Conservation (phyloP, 2,113 vertebrate species). For the Rhombomys opimus region DNA sequence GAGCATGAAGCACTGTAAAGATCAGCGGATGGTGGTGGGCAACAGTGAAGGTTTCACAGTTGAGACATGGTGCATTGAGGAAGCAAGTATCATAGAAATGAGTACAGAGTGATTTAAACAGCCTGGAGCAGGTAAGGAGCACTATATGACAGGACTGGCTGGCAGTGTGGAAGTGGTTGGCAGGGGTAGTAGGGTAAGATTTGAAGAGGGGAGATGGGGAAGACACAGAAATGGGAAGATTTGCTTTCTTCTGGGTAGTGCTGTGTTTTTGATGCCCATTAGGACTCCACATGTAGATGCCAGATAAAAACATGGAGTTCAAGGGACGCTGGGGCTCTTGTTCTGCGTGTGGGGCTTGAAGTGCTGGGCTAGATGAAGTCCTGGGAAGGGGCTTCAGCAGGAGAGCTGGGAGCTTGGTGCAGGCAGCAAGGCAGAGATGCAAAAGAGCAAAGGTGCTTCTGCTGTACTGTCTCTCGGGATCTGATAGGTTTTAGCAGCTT, state of each 20-base stretch:
- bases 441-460: background rate
- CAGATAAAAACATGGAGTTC: background rate
- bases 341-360: background rate
- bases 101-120: background rate
- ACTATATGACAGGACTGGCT: background rate
- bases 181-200: background rate
- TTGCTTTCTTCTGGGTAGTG: background rate
- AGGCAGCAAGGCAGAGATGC: background rate
- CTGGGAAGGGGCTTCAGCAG: background rate
- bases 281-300: background rate
- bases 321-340: background rate
- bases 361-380: background rate
- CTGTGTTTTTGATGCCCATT: background rate
- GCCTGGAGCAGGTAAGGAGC: background rate
- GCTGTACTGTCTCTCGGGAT: background rate
- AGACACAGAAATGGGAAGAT: background rate
- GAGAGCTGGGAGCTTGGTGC: background rate
- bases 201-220: background rate
- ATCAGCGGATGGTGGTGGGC: background rate
- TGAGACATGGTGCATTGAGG: background rate
- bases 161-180: background rate
- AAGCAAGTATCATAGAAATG: background rate
- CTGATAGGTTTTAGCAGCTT: background rate
- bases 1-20: background rate
- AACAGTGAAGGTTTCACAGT: slow-evolving; percentile 4